A percentile compares a stretch with the other conserved stretches of the same genome.
These are phyloP conservation scores for Cheumatopsyche charites DNA, from an alignment of 1,140 invertebrate species.

Conservation along the genomic window DNA sequence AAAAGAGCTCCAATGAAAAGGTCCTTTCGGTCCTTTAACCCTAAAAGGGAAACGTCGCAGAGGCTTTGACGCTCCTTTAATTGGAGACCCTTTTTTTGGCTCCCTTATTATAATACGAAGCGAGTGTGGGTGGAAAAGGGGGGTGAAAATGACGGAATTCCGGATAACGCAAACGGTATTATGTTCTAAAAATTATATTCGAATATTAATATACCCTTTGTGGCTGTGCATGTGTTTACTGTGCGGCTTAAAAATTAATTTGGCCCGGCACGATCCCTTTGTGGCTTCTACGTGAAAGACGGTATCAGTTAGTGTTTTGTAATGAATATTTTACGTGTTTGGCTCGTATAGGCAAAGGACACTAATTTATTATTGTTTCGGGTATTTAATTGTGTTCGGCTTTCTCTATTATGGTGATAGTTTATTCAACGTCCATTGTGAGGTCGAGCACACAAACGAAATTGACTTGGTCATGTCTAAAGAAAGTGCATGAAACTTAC, in stretches of 20 bases:
- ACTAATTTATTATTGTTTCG: constrained; percentile 2
- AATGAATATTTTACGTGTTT: constrained; percentile 24
- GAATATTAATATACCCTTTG: no score
- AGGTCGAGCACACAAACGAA: no score
- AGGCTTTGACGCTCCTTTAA: constrained; percentile 11
- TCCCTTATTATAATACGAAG: no score
- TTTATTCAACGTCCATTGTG: no score
- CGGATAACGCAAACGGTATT: background rate
- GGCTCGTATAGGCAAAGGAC: background rate
- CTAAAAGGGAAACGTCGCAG: constrained; percentile 11
- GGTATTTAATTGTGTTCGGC: no score
- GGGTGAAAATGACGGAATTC: constrained; percentile 9
- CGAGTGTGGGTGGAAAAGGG: no score
- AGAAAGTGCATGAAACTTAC: no score
- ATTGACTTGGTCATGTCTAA: no score
- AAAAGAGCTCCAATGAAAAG: background rate
- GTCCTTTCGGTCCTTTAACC: background rate
- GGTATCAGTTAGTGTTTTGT: background rate
- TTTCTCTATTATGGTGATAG: no score
- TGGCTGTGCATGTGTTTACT: background rate
- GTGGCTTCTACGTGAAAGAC: constrained; percentile 5
- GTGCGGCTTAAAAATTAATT: constrained; percentile 4
- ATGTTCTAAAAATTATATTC: no score
- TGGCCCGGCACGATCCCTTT: background rate
- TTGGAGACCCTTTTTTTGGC: constrained; percentile 6